A percentile compares a stretch with the other conserved stretches of the same genome.
Evolutionary conservation across 1,140 invertebrate species (phyloP).

Genomic region (Drosophila malerkotliana): DNA sequence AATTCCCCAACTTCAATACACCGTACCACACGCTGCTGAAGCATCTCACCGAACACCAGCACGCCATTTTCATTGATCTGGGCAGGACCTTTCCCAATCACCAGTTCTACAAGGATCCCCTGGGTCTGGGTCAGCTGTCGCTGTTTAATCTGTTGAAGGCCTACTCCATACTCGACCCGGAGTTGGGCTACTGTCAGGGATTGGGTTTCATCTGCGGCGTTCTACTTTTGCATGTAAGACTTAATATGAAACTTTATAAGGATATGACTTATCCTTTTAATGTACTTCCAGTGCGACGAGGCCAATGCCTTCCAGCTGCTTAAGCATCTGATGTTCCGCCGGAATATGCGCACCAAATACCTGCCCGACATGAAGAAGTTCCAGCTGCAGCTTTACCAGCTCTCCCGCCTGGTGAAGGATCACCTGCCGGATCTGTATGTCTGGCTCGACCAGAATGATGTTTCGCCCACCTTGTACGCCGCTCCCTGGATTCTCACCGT

Average conservation of each 20-base stretch:
- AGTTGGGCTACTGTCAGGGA: constrained; percentile 98
- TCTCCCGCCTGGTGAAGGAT: constrained; percentile 96
- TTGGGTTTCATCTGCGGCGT: constrained; percentile 97
- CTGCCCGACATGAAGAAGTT: constrained; percentile 96
- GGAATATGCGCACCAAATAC: constrained; percentile 94
- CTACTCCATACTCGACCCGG: constrained; percentile 96
- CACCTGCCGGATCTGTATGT: constrained; percentile 93
- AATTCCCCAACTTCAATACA: constrained; percentile 90
- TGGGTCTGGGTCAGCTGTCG: constrained; percentile 95
- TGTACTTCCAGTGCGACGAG: constrained; percentile 91
- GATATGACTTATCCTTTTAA: neutral
- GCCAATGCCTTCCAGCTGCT: constrained; percentile 94
- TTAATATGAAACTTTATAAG: neutral
- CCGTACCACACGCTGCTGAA: constrained; percentile 93
- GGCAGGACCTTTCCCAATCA: constrained; percentile 97
- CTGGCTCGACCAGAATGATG: constrained; percentile 95
- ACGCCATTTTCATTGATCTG: constrained; percentile 93
- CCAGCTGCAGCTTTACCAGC: constrained; percentile 96
- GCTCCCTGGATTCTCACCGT: constrained; percentile 98
- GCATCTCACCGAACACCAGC: constrained; percentile 96
- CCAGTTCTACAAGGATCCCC: constrained; percentile 93
- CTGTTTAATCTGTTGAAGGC: constrained; percentile 98
- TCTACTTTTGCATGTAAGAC: constrained; percentile 94
- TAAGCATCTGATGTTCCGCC: constrained; percentile 95
- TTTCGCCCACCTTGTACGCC: constrained; percentile 96